Evolutionary conservation across 2,797 vertebrate genomes (phyloP).

Genomic region (Leptatherina wallacei): DNA sequence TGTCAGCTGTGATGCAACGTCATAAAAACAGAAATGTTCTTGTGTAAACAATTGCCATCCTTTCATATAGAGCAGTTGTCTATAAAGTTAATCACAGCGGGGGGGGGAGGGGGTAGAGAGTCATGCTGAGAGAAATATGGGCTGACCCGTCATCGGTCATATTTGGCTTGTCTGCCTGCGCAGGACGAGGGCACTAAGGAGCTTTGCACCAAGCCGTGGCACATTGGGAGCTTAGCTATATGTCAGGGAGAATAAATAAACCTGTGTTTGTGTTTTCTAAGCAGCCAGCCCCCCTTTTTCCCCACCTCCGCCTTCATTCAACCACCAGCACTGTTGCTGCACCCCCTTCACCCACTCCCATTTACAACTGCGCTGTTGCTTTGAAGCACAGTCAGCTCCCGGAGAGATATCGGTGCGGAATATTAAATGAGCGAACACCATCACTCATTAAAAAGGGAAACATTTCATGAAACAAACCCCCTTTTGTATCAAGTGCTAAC

Average conservation of each 20-base stretch:
- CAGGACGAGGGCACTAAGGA: conserved; percentile 70
- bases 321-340: conserved; percentile 9
- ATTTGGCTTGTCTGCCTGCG: conserved; percentile 56
- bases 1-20: conserved; percentile 22
- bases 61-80: conserved; percentile 43
- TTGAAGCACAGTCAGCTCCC: conserved; percentile 75
- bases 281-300: conserved; percentile 18
- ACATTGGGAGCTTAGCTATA: conserved; percentile 69
- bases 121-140: conserved; percentile 33
- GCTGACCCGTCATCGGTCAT: conserved; percentile 68
- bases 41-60: conserved; percentile 19
- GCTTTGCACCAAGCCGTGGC: conserved; percentile 69
- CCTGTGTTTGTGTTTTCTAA: conserved; percentile 78
- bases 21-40: conserved; percentile 18
- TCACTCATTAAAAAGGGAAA: conserved; percentile 83
- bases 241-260: conserved; percentile 80
- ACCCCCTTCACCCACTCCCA: conserved; percentile 45
- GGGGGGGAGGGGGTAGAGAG: conserved; percentile 4
- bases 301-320: conserved; percentile 9
- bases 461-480: conserved; percentile 77
- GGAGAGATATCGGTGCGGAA: conserved; percentile 73
- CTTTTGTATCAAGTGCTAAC: conserved; percentile 72
- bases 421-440: conserved; percentile 81
- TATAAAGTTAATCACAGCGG: conserved; percentile 18
- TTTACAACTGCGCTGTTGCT: conserved; percentile 74